Evolutionary conservation across 2,113 vertebrate species (phyloP).

Genomic region (Microcebus griseorufus): DNA sequence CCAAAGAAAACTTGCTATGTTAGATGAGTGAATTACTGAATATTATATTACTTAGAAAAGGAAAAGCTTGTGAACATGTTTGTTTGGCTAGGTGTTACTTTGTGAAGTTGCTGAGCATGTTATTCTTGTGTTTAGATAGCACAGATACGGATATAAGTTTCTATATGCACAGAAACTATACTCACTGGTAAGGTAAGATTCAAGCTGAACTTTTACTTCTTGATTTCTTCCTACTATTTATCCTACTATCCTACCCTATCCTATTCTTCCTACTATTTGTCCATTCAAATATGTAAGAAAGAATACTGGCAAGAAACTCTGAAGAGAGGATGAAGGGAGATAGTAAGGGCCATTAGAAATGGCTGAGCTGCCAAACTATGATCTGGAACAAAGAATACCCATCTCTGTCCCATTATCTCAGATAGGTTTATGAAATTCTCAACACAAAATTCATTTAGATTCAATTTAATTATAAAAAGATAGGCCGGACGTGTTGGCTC

Average conservation of each 20-base stretch:
- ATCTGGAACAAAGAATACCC: constrained; percentile 31
- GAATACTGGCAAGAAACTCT: not conserved
- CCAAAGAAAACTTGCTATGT: not conserved
- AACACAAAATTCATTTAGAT: constrained; percentile 13
- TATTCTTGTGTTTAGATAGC: not conserved
- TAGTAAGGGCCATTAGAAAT: not conserved
- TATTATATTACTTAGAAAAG: not conserved
- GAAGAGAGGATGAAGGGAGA: not conserved
- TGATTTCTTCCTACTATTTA: constrained; percentile 4
- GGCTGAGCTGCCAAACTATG: not conserved
- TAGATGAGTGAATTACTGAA: not conserved
- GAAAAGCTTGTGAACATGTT: not conserved
- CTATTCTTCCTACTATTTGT: not conserved
- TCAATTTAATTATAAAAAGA: constrained; percentile 14
- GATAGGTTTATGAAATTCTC: not conserved
- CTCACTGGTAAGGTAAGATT: not conserved
- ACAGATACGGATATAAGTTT: not conserved
- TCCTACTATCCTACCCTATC: not conserved
- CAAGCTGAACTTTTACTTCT: not conserved
- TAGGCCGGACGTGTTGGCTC: too few relatives aligned
- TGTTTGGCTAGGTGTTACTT: not conserved
- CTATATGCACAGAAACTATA: not conserved
- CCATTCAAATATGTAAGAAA: not conserved
- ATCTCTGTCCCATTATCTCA: not conserved
- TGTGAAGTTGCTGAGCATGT: not conserved